phyloP scores from a whole-genome alignment of 2,888 invertebrate genomes.

The Anoplius nigerrimus region DNA sequence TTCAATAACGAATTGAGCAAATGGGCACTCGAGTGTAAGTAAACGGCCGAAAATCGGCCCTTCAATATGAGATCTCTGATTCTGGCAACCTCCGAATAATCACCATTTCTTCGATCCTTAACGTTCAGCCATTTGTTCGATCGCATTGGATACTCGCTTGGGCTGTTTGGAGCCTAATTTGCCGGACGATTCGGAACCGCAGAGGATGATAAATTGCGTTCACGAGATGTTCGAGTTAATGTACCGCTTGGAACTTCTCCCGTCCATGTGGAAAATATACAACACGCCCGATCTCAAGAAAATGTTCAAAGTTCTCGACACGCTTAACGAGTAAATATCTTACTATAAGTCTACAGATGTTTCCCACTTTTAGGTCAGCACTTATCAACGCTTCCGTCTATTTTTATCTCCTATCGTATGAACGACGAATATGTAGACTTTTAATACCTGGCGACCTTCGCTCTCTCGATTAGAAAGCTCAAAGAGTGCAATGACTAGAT shows the following conservation, averaged over 20 bases:
- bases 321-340: conserved; percentile 80
- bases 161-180: conserved; percentile 82
- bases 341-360: too few species aligned
- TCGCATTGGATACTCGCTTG: conserved; percentile 87
- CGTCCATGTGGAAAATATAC: conserved; percentile 86
- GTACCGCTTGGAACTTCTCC: conserved; percentile 83
- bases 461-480: too few species aligned
- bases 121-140: conserved; percentile 84
- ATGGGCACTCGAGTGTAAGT: conserved; percentile 90
- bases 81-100: not conserved
- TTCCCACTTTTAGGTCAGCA: too few species aligned
- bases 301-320: conserved; percentile 83
- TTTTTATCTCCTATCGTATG: too few species aligned
- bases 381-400: too few species aligned
- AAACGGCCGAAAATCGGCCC: conserved; percentile 18
- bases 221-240: conserved; percentile 87
- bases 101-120: conserved; percentile 11
- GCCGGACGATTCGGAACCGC: conserved; percentile 80
- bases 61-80: conserved; percentile 7
- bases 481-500: too few species aligned
- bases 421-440: too few species aligned
- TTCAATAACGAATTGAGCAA: conserved; percentile 85
- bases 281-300: conserved; percentile 83
- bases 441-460: too few species aligned
- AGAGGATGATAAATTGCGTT: conserved; percentile 86